Conservation (phyloP, 2,113 vertebrate species). For the Acrocephalus arundinaceus region DNA sequence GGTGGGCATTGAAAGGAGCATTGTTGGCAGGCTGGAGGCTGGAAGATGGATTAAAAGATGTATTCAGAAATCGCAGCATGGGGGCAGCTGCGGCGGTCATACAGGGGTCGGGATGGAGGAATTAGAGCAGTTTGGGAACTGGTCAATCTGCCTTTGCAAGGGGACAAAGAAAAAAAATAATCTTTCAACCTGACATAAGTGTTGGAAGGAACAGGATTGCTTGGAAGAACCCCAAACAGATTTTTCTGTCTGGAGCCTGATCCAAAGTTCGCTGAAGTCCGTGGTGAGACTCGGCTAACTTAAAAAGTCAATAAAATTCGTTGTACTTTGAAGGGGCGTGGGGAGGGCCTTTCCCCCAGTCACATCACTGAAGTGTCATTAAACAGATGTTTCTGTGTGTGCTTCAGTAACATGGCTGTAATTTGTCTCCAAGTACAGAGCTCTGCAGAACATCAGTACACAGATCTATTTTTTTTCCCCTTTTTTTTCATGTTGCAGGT, state of each 20-base stretch:
- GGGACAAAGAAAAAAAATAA: background rate
- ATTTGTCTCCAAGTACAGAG: background rate
- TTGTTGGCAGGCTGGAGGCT: background rate
- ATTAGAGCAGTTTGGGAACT: background rate
- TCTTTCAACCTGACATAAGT: background rate
- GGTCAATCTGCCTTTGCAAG: background rate
- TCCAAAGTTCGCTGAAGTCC: background rate
- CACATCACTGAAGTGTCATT: background rate
- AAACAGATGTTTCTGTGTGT: background rate
- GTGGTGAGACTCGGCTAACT: background rate
- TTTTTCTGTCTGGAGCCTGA: background rate
- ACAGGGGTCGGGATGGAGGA: background rate
- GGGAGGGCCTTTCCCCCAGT: background rate
- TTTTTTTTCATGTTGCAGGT: background rate
- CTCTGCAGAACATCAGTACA: background rate
- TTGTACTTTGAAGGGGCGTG: background rate
- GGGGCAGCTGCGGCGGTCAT: background rate
- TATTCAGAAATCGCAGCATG: slow-evolving; percentile 26
- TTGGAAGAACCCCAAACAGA: background rate
- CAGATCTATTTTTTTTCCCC: fast-evolving
- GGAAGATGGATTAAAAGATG: slow-evolving; percentile 11
- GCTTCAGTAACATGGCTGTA: background rate
- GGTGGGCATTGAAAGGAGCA: slow-evolving; percentile 31
- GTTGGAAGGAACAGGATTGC: background rate
- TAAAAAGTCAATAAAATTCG: background rate